phyloP scores from a whole-genome alignment of 2,113 vertebrate genomes.

The Diphyllodes magnificus region DNA sequence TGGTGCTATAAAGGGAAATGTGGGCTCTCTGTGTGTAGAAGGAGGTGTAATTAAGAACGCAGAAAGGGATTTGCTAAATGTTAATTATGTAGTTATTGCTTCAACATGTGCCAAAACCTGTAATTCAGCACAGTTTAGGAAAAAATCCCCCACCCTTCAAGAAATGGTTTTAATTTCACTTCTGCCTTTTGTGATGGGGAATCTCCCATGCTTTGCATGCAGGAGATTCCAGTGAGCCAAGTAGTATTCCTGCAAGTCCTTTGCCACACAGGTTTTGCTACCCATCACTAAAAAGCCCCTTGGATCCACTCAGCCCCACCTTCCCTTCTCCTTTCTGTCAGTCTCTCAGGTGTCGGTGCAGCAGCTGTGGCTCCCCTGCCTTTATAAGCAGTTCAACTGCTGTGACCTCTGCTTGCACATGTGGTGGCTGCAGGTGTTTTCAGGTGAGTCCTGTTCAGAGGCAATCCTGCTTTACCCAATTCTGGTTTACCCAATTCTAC shows the following conservation, averaged over 20 bases:
- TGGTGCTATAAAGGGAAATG: slow-evolving; percentile 61
- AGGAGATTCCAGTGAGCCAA: not conserved
- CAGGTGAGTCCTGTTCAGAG: not conserved
- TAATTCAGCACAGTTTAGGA: slow-evolving; percentile 50
- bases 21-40: slow-evolving; percentile 29
- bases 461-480: not conserved
- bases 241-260: not conserved
- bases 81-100: slow-evolving; percentile 63
- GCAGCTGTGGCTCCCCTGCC: not conserved
- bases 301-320: not conserved
- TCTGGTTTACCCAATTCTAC: not conserved
- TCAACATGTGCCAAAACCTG: slow-evolving; percentile 52
- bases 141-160: not conserved
- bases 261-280: not conserved
- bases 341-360: not conserved
- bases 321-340: not conserved
- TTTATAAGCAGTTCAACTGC: not conserved
- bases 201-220: not conserved
- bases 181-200: not conserved
- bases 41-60: slow-evolving; percentile 55
- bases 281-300: not conserved
- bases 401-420: not conserved
- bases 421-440: not conserved
- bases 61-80: slow-evolving; percentile 67
- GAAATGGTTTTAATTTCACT: slow-evolving; percentile 29